phyloP scores from a whole-genome alignment of 2,888 invertebrate genomes.

The Tribolium freemani region DNA sequence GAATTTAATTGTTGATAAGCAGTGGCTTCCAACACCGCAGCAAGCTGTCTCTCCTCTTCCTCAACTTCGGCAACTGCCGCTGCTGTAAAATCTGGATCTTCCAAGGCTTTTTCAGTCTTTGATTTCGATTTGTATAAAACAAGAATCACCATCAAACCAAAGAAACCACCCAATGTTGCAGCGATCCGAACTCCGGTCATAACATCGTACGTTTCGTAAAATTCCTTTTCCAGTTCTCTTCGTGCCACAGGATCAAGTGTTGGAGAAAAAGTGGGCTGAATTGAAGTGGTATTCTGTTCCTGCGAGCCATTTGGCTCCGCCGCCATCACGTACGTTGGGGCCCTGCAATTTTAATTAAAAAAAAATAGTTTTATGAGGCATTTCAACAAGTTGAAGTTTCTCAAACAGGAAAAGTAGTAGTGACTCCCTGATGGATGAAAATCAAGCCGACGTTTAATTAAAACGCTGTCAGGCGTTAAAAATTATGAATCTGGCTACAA shows the following conservation, averaged over 20 bases:
- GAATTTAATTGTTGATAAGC: slow-evolving; percentile 70
- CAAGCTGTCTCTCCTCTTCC: slow-evolving; percentile 76
- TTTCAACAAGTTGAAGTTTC: too few species aligned
- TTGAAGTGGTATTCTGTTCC: slow-evolving; percentile 53
- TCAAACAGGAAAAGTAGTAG: too few species aligned
- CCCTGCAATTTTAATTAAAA: slow-evolving; percentile 52
- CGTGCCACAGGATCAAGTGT: slow-evolving; percentile 51
- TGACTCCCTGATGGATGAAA: too few species aligned
- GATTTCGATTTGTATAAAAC: slow-evolving; percentile 92
- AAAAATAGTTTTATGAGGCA: too few species aligned
- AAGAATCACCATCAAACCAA: slow-evolving; percentile 91
- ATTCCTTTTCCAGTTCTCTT: slow-evolving; percentile 66
- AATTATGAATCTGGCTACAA: not conserved
- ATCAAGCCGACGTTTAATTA: too few species aligned
- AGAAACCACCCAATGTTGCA: slow-evolving; percentile 91
- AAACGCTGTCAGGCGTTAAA: not conserved
- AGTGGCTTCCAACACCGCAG: slow-evolving; percentile 80
- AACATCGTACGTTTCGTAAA: slow-evolving; percentile 92
- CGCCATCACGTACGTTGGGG: slow-evolving; percentile 61
- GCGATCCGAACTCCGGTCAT: slow-evolving; percentile 95
- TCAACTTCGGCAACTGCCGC: slow-evolving; percentile 81
- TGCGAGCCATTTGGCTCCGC: slow-evolving; percentile 63
- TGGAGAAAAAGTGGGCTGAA: slow-evolving; percentile 43
- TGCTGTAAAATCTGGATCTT: slow-evolving; percentile 85
- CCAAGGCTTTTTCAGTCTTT: slow-evolving; percentile 80